phyloP scores from a whole-genome alignment of 2,113 vertebrate genomes.

The Arizona elegans region DNA sequence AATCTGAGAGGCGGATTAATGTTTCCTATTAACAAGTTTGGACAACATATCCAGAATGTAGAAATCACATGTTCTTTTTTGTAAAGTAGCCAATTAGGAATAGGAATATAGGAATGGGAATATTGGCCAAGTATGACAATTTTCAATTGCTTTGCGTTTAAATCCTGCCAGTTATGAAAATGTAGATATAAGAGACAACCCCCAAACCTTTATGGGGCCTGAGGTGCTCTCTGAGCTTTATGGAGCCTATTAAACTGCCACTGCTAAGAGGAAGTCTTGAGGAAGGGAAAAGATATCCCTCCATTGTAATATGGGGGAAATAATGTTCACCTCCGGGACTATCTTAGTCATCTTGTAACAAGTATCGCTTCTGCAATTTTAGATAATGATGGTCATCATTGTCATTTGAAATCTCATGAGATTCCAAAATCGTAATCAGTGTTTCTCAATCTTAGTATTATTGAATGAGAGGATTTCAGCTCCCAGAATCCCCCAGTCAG shows the following conservation, averaged over 20 bases:
- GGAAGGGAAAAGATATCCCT: background rate
- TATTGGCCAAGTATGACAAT: too few relatives aligned
- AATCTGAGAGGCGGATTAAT: background rate
- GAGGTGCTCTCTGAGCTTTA: background rate
- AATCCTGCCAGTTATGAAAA: slow-evolving; percentile 21
- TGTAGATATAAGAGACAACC: background rate
- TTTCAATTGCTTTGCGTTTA: background rate
- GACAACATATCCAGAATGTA: slow-evolving; percentile 11
- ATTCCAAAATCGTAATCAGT: background rate
- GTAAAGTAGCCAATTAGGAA: background rate
- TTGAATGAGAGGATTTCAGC: background rate
- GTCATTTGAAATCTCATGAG: background rate
- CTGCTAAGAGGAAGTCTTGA: background rate
- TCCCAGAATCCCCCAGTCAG: background rate
- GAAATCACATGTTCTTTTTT: background rate
- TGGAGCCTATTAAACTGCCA: background rate
- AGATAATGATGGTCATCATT: background rate
- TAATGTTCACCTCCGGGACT: background rate
- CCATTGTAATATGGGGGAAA: background rate
- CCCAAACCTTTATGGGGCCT: background rate
- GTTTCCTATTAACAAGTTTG: background rate
- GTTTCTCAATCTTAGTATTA: background rate
- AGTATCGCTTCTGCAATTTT: background rate
- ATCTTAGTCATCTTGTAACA: background rate
- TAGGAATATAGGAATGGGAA: too few relatives aligned